These are phyloP conservation scores for Xiphophorus birchmanni DNA, from an alignment of 2,797 vertebrate species.

Conservation along the genomic window DNA sequence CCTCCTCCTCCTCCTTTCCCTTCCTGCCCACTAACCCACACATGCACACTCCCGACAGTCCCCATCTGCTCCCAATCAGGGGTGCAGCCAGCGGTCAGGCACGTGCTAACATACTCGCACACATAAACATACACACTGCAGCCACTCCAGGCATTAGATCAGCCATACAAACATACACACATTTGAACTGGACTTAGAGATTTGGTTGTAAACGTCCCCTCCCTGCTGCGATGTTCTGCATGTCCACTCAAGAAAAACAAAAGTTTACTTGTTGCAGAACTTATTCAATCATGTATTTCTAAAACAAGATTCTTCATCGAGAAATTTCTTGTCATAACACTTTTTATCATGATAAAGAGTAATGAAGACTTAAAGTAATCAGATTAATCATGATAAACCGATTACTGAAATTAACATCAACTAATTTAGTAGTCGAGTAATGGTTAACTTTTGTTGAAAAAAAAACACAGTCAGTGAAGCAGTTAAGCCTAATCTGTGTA, in stretches of 20 bases:
- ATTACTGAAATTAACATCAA: no score
- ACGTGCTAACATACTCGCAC: constrained; percentile 36
- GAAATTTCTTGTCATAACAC: neutral
- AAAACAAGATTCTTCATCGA: neutral
- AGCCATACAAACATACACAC: constrained; percentile 12
- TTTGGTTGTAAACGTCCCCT: constrained; percentile 19
- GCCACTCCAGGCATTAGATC: constrained; percentile 23
- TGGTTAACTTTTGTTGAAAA: no score
- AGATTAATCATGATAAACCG: no score
- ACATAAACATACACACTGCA: constrained; percentile 43
- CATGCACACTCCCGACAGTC: constrained; percentile 58
- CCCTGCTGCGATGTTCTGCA: constrained; percentile 10
- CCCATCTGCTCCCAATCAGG: constrained; percentile 83
- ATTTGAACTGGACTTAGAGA: constrained; percentile 13
- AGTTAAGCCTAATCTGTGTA: no score
- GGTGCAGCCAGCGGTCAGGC: constrained; percentile 82
- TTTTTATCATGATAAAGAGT: neutral
- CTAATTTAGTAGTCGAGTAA: no score
- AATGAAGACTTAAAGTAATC: neutral
- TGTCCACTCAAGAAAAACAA: constrained; percentile 28
- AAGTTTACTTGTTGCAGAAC: constrained; percentile 26
- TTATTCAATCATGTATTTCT: constrained; percentile 1
- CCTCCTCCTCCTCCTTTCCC: constrained; percentile 9
- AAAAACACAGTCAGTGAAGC: no score
- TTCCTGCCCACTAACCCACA: constrained; percentile 27